Evolutionary conservation across 2,797 vertebrate genomes (phyloP).

Genomic region (Chelidonichthys spinosus): DNA sequence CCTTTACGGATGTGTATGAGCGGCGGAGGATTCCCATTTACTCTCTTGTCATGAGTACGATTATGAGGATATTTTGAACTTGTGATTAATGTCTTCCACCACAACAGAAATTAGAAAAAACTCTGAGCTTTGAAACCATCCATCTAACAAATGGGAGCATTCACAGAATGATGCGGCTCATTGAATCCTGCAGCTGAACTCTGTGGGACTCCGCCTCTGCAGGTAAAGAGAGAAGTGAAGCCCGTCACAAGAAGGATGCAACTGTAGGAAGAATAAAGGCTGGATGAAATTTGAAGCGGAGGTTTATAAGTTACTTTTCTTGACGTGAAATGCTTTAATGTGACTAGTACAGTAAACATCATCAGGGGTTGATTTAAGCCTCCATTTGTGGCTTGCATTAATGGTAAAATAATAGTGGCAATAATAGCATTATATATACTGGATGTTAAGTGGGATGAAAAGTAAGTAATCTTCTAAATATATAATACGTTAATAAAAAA

Average conservation of each 20-base stretch:
- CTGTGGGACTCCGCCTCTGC: neutral
- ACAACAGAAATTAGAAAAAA: slow-evolving; percentile 38
- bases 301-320: neutral
- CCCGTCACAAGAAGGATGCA: neutral
- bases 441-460: no score
- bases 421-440: no score
- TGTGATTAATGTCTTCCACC: slow-evolving; percentile 55
- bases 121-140: slow-evolving; percentile 40
- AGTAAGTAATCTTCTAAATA: neutral
- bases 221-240: neutral
- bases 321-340: neutral
- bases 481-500: neutral
- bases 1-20: slow-evolving; percentile 1
- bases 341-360: neutral
- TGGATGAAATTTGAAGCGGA: no score
- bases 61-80: slow-evolving; percentile 31
- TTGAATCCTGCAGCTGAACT: slow-evolving; percentile 33
- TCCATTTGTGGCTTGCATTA: no score
- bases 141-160: slow-evolving; percentile 34
- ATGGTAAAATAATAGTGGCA: no score
- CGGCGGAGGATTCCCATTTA: slow-evolving; percentile 28
- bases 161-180: slow-evolving; percentile 42
- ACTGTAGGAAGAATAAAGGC: slow-evolving; percentile 10
- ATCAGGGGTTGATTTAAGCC: neutral
- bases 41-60: slow-evolving; percentile 23